Evolutionary conservation across 2,797 vertebrate genomes (phyloP), one percentile per base, ranked within the genome.

Genomic region (Amphiprion clarkii): DNA sequence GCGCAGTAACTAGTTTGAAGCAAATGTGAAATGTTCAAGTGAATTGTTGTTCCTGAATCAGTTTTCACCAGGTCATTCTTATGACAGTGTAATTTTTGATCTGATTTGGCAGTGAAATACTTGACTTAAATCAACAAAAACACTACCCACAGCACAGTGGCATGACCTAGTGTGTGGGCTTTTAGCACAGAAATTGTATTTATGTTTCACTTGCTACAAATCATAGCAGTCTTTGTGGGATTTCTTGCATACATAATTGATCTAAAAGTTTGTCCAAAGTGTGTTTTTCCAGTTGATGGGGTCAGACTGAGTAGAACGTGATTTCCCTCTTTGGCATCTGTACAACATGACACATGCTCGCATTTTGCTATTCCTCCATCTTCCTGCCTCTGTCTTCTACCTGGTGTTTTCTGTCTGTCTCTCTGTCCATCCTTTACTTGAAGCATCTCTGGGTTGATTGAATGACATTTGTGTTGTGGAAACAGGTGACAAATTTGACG

Each of bases 401-500:
- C 25, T 67, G 7, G 56, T 64, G 64, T 68, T 74, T 48, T 59
- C 65, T 40, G 23, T 59, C 23, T 63, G 25, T 78, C 31, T 78
- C 31, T 79, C 70, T 79, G 65, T 76, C 39, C 60, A 58, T 83
- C 60, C 25, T 87, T 79, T 87, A 87, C 91, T 92, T 93, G 88
- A 93, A 91, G 57, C 77, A 71, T 79, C 78, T 93, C 83, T 91
- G 83, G 82, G 75, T 86, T 88, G 76, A 88, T 77, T 75, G 44
- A 85, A 56, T 74, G 56, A 62, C 61, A 59, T 74, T 77, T 76
- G 63, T 75, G 40, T 79, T 81, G 75, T 65, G 42, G 64, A 69
- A 84, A 83, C 63, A 1, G 68, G 67, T 88, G 80, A 74, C 16
- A 1, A 81, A 74, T 75, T 76, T 21, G 76, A 75, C 16, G 36